Evolutionary conservation across 2,113 vertebrate species (phyloP).

Genomic region (Centropus unirufus): DNA sequence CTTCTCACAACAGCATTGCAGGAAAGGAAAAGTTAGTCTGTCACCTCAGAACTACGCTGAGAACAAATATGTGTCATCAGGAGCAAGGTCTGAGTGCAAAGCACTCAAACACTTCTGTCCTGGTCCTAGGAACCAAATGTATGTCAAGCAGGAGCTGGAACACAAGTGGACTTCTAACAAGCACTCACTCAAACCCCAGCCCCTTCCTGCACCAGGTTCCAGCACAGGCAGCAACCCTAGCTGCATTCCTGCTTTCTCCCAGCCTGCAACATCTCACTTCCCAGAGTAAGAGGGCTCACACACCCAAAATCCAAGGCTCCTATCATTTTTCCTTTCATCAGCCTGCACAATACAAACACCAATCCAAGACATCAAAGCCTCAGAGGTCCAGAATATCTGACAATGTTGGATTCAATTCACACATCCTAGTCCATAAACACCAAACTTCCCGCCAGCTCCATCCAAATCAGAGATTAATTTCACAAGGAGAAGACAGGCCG

Average conservation of each 20-base stretch:
- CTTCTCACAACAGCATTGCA: neutral
- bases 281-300: neutral
- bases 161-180: neutral
- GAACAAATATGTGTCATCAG: neutral
- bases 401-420: neutral
- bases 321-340: neutral
- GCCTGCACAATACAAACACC: neutral
- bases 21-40: neutral
- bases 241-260: rapidly evolving
- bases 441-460: neutral
- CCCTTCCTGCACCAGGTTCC: neutral
- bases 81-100: neutral
- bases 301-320: neutral
- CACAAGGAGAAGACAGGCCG: neutral
- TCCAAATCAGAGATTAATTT: neutral
- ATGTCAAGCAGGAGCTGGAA: neutral
- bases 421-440: neutral
- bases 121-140: neutral
- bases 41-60: neutral
- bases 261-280: neutral
- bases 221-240: neutral
- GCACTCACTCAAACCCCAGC: neutral
- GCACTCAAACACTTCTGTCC: rapidly evolving
- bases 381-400: neutral
- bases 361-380: neutral